Conservation (phyloP, 30 jellyfish, hydroid and myxozoan genomes). For the Cassiopea xamachana region DNA sequence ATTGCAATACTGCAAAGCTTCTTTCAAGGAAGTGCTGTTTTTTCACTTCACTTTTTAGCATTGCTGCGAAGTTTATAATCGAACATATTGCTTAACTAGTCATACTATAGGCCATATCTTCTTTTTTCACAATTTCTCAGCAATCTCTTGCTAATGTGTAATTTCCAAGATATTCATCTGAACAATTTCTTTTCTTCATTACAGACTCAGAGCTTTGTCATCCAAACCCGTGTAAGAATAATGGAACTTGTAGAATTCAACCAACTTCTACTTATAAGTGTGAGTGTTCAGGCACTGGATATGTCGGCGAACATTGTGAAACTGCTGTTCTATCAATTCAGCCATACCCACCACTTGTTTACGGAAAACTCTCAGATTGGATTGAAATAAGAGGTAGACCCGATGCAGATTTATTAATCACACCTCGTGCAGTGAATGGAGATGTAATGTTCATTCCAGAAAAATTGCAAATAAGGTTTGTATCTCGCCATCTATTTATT, state of each 20-base stretch:
- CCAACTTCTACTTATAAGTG: constrained; percentile 43
- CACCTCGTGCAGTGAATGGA: constrained; percentile 56
- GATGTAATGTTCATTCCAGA: constrained; percentile 51
- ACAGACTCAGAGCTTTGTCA: constrained; percentile 57
- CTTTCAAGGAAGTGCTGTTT: too few species aligned
- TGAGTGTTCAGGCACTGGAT: constrained; percentile 75
- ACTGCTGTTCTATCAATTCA: constrained; percentile 51
- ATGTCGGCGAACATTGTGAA: constrained; percentile 67
- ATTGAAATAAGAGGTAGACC: constrained; percentile 62
- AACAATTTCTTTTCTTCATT: background rate
- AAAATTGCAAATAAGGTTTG: constrained; percentile 28
- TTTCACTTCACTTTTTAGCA: too few species aligned
- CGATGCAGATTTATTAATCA: constrained; percentile 27
- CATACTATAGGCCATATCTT: too few species aligned
- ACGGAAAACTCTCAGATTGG: constrained; percentile 29
- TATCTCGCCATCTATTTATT: background rate
- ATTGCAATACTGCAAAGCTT: too few species aligned
- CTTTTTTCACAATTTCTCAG: background rate
- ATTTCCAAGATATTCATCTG: background rate
- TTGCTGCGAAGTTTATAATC: too few species aligned
- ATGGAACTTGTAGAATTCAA: constrained; percentile 60
- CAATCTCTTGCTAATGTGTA: background rate
- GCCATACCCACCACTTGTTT: constrained; percentile 51
- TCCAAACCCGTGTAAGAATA: constrained; percentile 80
- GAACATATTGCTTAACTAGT: too few species aligned